Base-by-base conservation (phyloP, 2,797 vertebrate species). In the Phoebastria nigripes region DNA sequence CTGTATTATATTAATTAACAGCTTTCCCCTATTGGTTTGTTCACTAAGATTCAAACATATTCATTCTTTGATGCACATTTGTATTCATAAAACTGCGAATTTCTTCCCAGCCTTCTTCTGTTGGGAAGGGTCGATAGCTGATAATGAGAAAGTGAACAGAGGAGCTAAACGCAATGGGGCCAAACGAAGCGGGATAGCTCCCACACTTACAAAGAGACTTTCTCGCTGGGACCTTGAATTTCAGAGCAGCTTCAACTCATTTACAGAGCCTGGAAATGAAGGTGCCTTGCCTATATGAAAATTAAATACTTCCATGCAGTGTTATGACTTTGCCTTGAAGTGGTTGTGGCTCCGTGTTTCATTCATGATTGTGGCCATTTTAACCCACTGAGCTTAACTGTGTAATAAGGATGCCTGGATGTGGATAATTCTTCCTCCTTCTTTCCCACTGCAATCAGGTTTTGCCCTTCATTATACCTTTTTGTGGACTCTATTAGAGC, bases 381-480 rank as follows among this genome's bases (percentile, higher is more conserved):
- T 86, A 91, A 91, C 61, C 76, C 54, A 26, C 42, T 39, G 37
- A 66, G 44, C 37, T 91, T 77, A 67, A 90, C 82, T 54, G 46
- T 56, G 20, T 33, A 58, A 56, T 91, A 70, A 83, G 80, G 33
- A 76, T 9, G 56, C 46, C 61, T 54, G 54, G 42, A 76, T 86
- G 18, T 29, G 58, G 87, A 22, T 71, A 91, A 91, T 94, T 94
- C 86, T 88, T 44, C 28, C 52, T 65, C 35, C 71, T 92, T 67
- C 77, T 77, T 93, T 81, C 79, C 35, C 54, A 28, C 42, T 89
- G 73, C 83, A 87, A 61, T 74, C 76, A 85, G n/a, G 56, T 89
- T 95, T 91, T 96, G 79, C 87, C 82, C 89, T 93, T 95, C 76
- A 54, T 83, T 93, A 58, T 49, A 91, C 4, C 1, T 85, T 91